Base-by-base conservation (phyloP, 1,140 invertebrate species). In the Leptinotarsa defecta region DNA sequence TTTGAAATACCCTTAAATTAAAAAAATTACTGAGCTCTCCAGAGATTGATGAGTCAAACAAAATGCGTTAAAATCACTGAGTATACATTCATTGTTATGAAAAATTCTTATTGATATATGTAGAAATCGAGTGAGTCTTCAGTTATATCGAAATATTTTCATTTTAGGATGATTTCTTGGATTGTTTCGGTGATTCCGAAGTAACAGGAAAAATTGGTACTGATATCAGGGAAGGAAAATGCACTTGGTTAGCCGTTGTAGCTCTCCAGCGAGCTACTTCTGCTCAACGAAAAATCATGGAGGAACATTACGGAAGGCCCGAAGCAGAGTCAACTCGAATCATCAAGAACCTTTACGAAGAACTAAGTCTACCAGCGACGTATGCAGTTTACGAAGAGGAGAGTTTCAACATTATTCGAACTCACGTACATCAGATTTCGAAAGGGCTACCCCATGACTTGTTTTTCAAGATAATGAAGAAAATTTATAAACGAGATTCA, bases 211-310 rank as follows among this genome's bases (percentile, higher is more conserved):
- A 99, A 88, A 86, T 92, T 24, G 95, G 95, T 2, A 96, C 92
- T 4, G 98, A 99, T 83, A 98, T 99, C 78, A 89, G 94, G 86
- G 95, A 98, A 80, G 96, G 96, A 43, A 99, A 99, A 89, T 99
- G 98, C 86, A 92, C 95, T 1, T 99, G 98, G 98, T 87, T 99
- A 22, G 91, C 94, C 17, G 94, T 97, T 17, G 92, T 95, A 19
- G 96, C 97, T 20, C 86, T 99, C 69, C 92, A 96, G 84, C 89
- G 91, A 75, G 94, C 92, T 49, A 91, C 90, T 79, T 86, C 90
- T 0, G 87, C 90, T 27, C 96, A 98, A 84, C 90, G 88, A 79
- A 87, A 92, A 83, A 87, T 95, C 20, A 89, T 98, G 85, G 87
- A 94, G 88, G 90, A 94, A 77, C 92, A 93, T 84, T 98, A 97